Percentiles rank a stretch among this genome's conserved stretches.
Evolutionary conservation across 2,113 vertebrate species (phyloP).

Genomic region (Solenodon paradoxus): DNA sequence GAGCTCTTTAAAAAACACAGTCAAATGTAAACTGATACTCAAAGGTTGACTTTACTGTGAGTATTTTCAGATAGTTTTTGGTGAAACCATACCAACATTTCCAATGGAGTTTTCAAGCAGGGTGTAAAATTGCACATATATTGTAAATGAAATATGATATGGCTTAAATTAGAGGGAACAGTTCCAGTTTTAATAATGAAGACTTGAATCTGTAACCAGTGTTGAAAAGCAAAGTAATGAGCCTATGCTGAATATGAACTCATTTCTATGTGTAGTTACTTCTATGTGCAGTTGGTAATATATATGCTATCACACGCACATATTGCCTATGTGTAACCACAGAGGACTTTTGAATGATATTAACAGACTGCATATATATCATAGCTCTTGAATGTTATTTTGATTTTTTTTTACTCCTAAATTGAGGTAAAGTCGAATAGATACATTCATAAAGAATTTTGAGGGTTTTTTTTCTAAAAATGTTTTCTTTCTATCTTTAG

Average conservation of each 20-base stretch:
- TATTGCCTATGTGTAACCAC: not conserved
- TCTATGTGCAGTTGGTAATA: not conserved
- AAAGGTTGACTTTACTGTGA: not conserved
- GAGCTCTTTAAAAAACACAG: not conserved
- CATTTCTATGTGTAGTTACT: not conserved
- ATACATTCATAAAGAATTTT: not conserved
- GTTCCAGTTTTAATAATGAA: not conserved
- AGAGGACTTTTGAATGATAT: not conserved
- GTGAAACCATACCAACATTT: not conserved
- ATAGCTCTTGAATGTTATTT: not conserved
- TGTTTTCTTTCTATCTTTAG: not conserved
- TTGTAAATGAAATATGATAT: not conserved
- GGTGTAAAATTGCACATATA: not conserved
- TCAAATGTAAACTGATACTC: not conserved
- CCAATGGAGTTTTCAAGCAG: not conserved
- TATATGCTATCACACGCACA: fast-evolving
- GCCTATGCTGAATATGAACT: not conserved
- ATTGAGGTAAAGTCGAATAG: not conserved
- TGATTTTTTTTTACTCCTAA: not conserved
- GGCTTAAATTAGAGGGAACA: not conserved
- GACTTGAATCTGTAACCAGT: not conserved
- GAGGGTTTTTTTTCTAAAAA: not conserved
- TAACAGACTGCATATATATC: not conserved
- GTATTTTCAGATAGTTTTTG: not conserved
- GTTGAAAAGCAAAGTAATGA: not conserved